phyloP scores from a whole-genome alignment of 2,888 invertebrate genomes.

The Zaprionus obscuricornis region DNA sequence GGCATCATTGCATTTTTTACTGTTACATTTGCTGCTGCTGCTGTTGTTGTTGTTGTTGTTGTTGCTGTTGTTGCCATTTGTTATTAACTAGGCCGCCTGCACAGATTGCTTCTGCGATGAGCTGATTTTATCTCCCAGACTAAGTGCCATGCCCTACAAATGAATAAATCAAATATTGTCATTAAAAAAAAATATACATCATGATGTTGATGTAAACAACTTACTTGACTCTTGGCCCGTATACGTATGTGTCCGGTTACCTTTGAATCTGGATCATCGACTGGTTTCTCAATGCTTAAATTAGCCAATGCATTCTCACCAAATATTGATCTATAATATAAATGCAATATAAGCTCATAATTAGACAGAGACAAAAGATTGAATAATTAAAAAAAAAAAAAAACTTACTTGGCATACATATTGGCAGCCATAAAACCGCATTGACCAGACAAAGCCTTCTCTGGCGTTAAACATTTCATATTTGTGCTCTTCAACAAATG shows the following conservation, averaged over 20 bases:
- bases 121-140: conserved; percentile 99
- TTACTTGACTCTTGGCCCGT: conserved; percentile 98
- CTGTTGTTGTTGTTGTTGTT: background rate
- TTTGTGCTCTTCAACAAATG: conserved; percentile 97
- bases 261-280: conserved; percentile 93
- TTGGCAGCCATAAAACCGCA: conserved; percentile 99
- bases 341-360: background rate
- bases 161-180: too few relatives aligned
- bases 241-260: conserved; percentile 99
- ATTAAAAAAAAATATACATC: background rate
- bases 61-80: background rate
- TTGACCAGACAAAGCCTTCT: conserved; percentile 97
- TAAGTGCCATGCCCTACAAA: conserved; percentile 98
- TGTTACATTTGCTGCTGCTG: too few relatives aligned
- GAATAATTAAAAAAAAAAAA: too few relatives aligned
- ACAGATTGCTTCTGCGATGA: conserved; percentile 90
- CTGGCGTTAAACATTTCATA: conserved; percentile 99
- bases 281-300: conserved; percentile 97
- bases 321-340: conserved; percentile 90
- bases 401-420: conserved; percentile 94
- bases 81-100: conserved; percentile 78
- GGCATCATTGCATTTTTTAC: too few relatives aligned
- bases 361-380: too few relatives aligned
- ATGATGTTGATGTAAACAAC: too few relatives aligned
- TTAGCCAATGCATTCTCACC: conserved; percentile 99